Evolutionary conservation across 64 coral and sea anemone genomes (phyloP), one percentile per base, ranked within the genome.

Genomic region (Montipora efflorescens): DNA sequence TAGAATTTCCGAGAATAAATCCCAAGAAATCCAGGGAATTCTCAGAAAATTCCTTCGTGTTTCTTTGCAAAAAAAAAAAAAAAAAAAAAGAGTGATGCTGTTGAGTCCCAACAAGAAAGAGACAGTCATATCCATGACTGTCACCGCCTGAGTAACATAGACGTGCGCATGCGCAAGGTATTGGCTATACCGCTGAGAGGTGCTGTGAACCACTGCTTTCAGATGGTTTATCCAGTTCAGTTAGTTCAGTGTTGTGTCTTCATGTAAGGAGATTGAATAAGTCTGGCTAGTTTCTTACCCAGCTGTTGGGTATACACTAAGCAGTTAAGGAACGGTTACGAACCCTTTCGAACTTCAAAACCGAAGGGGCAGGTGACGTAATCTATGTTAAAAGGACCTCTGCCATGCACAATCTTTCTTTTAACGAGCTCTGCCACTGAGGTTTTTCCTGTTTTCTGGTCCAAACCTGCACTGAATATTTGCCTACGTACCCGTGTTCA

Each of bases 401-500:
- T 74, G 71, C 71, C 71, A 74, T 74, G 71, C 71, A 28, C 71
- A 74, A 74, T 36, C 71, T 36, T 74, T 74, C 22, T 74, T 74
- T 28, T 74, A 74, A 74, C 0, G 71, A 28, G 22, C 71, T 23
- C n/a, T 25, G 71, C 23, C 71, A 74, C 71, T 74, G 12, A 74
- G 71, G 6, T 22, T 74, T 28, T 74, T 74, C n/a, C 71, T 8
- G 71, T 74, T 25, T 74, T 21, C 71, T 25, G 0, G 3, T 74
- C n/a, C 81, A 58, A 57, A 64, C 36, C 81, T 84, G 23, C 48
- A 1, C 81, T 84, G 51, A 21, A 84, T 84, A 84, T 64, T 59
- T 84, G 81, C 19, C 81, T 84, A 84, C 55, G 81, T 84, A 84
- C 81, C 81, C 16, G 48, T 84, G 81, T 59, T 59, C 8, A 84